Evolutionary conservation across 2,797 vertebrate genomes (phyloP).

Genomic region (Rachycentron canadum): DNA sequence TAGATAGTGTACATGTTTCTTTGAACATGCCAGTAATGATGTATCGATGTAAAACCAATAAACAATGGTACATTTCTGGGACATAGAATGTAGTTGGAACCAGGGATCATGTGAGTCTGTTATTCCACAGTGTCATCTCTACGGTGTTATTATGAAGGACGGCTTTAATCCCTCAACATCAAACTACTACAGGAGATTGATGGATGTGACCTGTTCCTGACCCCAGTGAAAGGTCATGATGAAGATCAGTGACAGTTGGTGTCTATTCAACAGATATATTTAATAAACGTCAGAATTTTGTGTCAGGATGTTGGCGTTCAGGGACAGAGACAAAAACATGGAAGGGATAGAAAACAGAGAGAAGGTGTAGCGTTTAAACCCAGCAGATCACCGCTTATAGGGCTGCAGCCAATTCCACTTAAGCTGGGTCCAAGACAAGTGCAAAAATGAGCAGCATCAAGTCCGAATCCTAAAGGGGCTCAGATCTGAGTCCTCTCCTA

Average conservation of each 20-base stretch:
- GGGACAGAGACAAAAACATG: neutral
- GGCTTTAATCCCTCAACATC: constrained; percentile 12
- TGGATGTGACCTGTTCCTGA: constrained; percentile 44
- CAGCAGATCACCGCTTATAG: neutral
- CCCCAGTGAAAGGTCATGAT: constrained; percentile 38
- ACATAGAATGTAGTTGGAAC: neutral
- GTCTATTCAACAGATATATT: constrained; percentile 27
- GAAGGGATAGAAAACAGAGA: constrained; percentile 11
- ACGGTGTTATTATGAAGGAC: constrained; percentile 21
- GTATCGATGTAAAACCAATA: neutral
- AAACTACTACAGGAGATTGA: constrained; percentile 33
- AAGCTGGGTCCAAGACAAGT: neutral
- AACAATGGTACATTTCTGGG: neutral
- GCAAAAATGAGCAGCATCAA: neutral
- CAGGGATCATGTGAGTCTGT: neutral
- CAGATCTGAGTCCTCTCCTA: neutral
- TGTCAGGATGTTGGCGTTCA: constrained; percentile 4
- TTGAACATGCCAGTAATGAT: neutral
- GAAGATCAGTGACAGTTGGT: constrained; percentile 29
- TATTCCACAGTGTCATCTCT: neutral
- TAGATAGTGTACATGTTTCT: too few species aligned
- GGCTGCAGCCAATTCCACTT: neutral
- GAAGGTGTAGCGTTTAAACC: neutral
- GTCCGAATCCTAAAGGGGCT: neutral
- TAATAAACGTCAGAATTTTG: constrained; percentile 28